Conservation (phyloP, 2,797 vertebrate genomes). For the Melanotaenia pygmaea region DNA sequence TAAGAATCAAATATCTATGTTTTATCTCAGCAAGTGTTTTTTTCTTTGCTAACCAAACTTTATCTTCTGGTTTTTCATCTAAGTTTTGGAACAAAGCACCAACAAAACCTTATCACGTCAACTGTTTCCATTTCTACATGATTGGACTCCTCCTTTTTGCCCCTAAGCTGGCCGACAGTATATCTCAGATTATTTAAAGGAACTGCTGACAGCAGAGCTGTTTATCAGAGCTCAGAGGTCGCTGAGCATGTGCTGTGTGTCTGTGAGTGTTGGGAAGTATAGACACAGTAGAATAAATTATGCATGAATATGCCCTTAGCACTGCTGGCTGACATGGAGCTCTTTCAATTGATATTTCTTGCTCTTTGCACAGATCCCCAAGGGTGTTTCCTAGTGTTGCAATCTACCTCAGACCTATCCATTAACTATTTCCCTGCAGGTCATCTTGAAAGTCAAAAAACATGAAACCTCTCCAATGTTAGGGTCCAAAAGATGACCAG, state of each 20-base stretch:
- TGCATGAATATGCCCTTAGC: constrained; percentile 62
- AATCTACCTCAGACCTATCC: constrained; percentile 53
- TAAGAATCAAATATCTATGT: neutral
- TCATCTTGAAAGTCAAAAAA: constrained; percentile 41
- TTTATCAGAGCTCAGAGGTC: constrained; percentile 51
- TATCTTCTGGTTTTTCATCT: constrained; percentile 17
- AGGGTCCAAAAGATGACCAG: constrained; percentile 6
- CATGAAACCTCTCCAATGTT: constrained; percentile 21
- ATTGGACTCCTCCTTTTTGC: constrained; percentile 2
- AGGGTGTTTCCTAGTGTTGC: constrained; percentile 63
- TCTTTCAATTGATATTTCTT: constrained; percentile 63
- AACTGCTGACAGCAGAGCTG: constrained; percentile 57
- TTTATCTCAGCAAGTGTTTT: neutral
- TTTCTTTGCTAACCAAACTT: neutral
- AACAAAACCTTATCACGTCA: constrained; percentile 37
- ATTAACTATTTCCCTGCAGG: constrained; percentile 56
- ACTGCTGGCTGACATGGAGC: constrained; percentile 56
- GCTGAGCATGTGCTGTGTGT: constrained; percentile 10
- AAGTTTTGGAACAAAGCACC: constrained; percentile 19
- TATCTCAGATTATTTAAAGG: constrained; percentile 62
- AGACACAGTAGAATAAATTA: constrained; percentile 66
- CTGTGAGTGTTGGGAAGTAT: constrained; percentile 19
- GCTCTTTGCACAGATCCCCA: constrained; percentile 60
- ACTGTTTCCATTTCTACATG: constrained; percentile 7
- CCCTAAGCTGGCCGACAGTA: constrained; percentile 30